Base-by-base conservation (phyloP, 1,140 invertebrate genomes). In the Trichogramma pretiosum region DNA sequence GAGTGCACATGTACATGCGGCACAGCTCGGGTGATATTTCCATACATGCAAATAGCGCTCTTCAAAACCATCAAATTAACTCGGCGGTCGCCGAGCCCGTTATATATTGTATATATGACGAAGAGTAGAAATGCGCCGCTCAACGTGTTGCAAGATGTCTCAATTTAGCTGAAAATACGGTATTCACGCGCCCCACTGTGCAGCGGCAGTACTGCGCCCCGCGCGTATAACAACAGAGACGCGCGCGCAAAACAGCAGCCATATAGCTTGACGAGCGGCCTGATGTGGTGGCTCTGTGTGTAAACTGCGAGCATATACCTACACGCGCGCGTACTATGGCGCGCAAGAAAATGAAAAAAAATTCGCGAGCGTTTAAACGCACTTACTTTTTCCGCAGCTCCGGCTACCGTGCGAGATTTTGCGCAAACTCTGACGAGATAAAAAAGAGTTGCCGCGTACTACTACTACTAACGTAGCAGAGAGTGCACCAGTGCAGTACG, bases 101-200 rank as follows among this genome's bases (percentile, higher is more conserved):
- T n/a, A n/a, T n/a, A n/a, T n/a, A n/a, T n/a, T n/a, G n/a, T n/a
- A n/a, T n/a, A n/a, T n/a, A n/a, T n/a, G n/a, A n/a, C n/a, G n/a
- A n/a, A n/a, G n/a, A n/a, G n/a, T n/a, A n/a, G n/a, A n/a, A n/a
- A n/a, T n/a, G n/a, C n/a, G n/a, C n/a, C n/a, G n/a, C n/a, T n/a
- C n/a, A n/a, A n/a, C 19, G 16, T 13, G 21, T 23, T 26, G 35
- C 28, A 7, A 17, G 41, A 36, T 23, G 14, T 50, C 48, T 50
- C 48, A 50, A 50, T 50, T 50, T 32, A 38, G 41, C 11, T 44
- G 35, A 44, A 50, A 50, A 50, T 44, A 50, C 35, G 35, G 35
- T 33, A 19, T 19, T 22, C n/a, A 10, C 23, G 2, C 38, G 2
- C n/a, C 19, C 34, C 10, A n/a, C n/a, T n/a, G n/a, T n/a, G n/a